Percentiles rank a stretch among this genome's conserved stretches.
Evolutionary conservation across 2,113 vertebrate genomes (phyloP).

Genomic region (Tachysurus vachellii): DNA sequence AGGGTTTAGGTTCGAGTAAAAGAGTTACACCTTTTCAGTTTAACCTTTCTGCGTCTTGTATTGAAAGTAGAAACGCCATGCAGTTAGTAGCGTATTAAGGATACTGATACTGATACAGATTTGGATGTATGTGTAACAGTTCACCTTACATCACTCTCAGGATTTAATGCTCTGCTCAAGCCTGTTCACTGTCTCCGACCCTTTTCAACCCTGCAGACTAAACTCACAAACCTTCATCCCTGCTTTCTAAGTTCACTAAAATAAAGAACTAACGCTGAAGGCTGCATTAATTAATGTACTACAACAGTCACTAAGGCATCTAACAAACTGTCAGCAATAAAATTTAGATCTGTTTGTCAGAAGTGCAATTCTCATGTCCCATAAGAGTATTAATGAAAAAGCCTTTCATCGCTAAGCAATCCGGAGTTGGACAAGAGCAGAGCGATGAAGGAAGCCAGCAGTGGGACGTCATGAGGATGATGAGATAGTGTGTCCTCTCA

Average conservation of each 20-base stretch:
- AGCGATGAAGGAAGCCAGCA: constrained; percentile 63
- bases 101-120: neutral
- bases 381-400: constrained; percentile 78
- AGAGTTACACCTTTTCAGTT: neutral
- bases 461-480: constrained; percentile 74
- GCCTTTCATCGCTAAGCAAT: constrained; percentile 75
- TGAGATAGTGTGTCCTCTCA: constrained; percentile 75
- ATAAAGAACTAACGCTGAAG: constrained; percentile 21
- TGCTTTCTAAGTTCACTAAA: neutral
- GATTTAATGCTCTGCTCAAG: neutral
- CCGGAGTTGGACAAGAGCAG: constrained; percentile 35
- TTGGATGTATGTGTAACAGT: neutral
- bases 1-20: neutral
- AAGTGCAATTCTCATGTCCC: constrained; percentile 71
- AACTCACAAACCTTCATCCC: neutral
- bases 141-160: neutral
- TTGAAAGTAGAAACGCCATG: neutral
- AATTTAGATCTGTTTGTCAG: constrained; percentile 73
- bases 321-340: constrained; percentile 74
- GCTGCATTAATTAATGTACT: constrained; percentile 73
- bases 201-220: neutral
- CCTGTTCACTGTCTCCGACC: no score
- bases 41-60: no score
- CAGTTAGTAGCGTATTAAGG: neutral
- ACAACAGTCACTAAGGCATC: constrained; percentile 71